phyloP scores from a whole-genome alignment of 2,113 vertebrate species.

The Heterotilapia buettikoferi region DNA sequence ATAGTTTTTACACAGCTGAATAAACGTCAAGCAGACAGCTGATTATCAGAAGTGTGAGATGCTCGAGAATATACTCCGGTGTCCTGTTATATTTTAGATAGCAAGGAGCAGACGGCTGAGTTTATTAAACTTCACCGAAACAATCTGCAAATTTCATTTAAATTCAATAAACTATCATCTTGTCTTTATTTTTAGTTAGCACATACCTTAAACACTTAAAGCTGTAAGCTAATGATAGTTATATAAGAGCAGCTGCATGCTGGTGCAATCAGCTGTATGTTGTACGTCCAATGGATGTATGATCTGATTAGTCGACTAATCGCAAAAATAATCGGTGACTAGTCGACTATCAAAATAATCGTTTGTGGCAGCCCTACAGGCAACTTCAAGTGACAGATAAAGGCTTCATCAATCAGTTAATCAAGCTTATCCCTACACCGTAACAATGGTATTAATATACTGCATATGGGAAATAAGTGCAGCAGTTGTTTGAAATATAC shows the following conservation, averaged over 20 bases:
- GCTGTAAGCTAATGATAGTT: background rate
- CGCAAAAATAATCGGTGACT: background rate
- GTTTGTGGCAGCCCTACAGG: background rate
- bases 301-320: background rate
- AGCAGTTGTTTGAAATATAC: background rate
- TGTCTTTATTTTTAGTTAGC: background rate
- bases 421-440: rapidly evolving
- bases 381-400: background rate
- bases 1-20: background rate
- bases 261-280: rapidly evolving
- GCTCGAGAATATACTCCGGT: rapidly evolving
- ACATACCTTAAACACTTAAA: background rate
- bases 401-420: background rate
- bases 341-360: background rate
- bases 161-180: background rate
- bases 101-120: background rate
- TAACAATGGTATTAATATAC: background rate
- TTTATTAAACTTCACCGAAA: background rate
- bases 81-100: background rate
- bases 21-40: rapidly evolving
- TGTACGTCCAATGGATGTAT: background rate
- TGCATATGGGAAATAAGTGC: background rate
- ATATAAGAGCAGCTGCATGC: background rate
- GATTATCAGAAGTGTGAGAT: background rate
- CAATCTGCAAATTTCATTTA: background rate